Base-by-base conservation (phyloP, 2,888 invertebrate species). In the Lampropteryx suffumata region DNA sequence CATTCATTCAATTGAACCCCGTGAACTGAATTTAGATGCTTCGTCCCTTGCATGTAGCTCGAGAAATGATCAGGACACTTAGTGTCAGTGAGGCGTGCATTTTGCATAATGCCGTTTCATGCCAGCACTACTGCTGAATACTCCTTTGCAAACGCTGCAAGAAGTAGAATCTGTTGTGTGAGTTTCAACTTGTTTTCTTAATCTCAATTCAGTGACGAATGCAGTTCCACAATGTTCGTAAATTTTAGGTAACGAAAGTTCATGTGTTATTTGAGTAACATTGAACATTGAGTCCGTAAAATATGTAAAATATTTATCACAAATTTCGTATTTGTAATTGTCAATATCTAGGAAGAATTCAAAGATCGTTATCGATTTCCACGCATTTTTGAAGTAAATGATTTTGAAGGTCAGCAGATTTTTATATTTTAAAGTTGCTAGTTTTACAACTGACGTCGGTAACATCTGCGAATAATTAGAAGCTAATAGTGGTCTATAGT, bases 41-140 rank as follows among this genome's bases (percentile, higher is more conserved):
- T 88, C 45, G 82, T 84, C 27, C 84, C 72, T 62, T 88, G 88
- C 34, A 82, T 84, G 56, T 89, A 86, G 53, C 87, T 84, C 9
- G 78, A 66, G 43, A 89, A 89, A 0, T 74, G 69, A 52, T 89
- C 89, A 0, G 76, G 54, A 37, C 89, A 89, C 51, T 82, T 82
- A 69, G 86, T 86, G 33, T 91, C 91, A 0, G 91, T 86, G 0
- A 90, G 5, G 79, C 65, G 48, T 88, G 82, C 1, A 86, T 66
- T 91, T 91, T 32, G 82, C 75, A 50, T 92, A 91, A 44, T 91
- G 79, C 10, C 88, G 88, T 44, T 17, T 17, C 2, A 4, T 84
- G 0, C 81, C 75, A 58, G 85, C 86, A 26, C 79, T 79, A 0
- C 91, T 90, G 0, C 84, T 76, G 45, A 91, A 92, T 0, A 87